These are phyloP conservation scores for Manis javanica DNA, from an alignment of 2,797 vertebrate genomes.

Conservation along the genomic window DNA sequence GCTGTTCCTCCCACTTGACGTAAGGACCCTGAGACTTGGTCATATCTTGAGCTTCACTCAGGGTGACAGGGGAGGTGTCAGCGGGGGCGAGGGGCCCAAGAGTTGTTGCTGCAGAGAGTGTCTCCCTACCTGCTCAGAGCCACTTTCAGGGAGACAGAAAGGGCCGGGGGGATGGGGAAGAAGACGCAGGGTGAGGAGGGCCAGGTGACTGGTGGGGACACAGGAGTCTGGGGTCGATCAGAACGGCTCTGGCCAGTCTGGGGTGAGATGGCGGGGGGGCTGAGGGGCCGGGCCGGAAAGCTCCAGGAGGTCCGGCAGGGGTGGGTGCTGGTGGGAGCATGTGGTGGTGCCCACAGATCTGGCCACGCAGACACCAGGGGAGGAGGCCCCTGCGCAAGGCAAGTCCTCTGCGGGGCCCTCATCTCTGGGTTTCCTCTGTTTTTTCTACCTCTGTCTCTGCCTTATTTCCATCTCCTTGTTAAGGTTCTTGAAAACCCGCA, in stretches of 20 bases:
- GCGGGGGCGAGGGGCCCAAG: accelerated
- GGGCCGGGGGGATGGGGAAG: neutral
- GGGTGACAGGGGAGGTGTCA: accelerated
- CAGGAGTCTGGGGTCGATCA: neutral
- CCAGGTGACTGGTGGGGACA: accelerated
- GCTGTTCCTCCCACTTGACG: too few species aligned
- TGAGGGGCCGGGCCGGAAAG: accelerated
- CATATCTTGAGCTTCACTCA: neutral
- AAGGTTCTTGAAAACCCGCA: neutral
- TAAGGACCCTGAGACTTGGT: accelerated
- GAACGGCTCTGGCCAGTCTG: neutral
- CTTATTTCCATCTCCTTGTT: neutral
- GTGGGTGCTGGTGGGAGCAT: too few species aligned
- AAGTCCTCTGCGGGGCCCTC: neutral
- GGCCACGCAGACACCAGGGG: neutral
- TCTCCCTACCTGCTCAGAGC: accelerated
- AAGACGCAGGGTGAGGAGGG: neutral
- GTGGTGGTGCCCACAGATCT: too few species aligned
- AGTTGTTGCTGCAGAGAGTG: accelerated
- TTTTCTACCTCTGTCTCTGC: neutral
- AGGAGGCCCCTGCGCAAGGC: accelerated
- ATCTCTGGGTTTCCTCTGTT: neutral
- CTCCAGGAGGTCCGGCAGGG: accelerated
- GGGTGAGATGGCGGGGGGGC: too few species aligned
- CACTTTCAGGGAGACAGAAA: too few species aligned